phyloP scores from a whole-genome alignment of 1,140 invertebrate species.

The Pteromalus puparum region DNA sequence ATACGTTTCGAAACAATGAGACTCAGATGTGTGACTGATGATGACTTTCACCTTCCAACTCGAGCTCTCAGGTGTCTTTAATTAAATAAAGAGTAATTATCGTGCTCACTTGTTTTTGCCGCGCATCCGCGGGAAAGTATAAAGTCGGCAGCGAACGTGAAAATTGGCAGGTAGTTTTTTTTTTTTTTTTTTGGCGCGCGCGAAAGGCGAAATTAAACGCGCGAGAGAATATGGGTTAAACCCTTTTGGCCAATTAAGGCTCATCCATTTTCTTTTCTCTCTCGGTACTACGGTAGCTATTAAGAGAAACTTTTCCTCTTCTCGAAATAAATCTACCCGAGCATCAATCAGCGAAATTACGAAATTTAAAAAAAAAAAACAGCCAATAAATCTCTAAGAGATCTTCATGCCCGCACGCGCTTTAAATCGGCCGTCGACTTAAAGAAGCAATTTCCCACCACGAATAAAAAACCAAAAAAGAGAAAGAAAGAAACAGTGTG shows the following conservation, averaged over 20 bases:
- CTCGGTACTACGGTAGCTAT: too few relatives aligned
- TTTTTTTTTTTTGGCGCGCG: not conserved
- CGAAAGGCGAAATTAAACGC: not conserved
- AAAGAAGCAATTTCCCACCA: not conserved
- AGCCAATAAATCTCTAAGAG: too few relatives aligned
- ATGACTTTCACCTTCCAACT: not conserved
- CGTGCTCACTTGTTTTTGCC: too few relatives aligned
- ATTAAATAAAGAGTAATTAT: too few relatives aligned
- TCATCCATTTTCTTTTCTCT: too few relatives aligned
- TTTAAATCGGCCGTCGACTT: not conserved
- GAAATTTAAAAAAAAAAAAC: not conserved
- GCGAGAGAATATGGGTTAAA: too few relatives aligned
- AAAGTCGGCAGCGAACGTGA: not conserved
- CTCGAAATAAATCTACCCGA: not conserved
- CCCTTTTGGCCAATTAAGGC: too few relatives aligned
- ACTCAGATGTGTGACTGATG: not conserved
- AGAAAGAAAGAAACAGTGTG: not conserved
- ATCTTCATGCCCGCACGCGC: not conserved
- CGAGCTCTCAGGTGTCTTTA: too few relatives aligned
- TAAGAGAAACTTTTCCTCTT: not conserved
- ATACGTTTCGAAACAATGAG: too few relatives aligned
- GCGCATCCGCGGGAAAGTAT: too few relatives aligned
- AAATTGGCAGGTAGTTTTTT: not conserved
- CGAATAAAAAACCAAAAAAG: not conserved
- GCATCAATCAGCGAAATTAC: not conserved